phyloP scores from a whole-genome alignment of 2,113 vertebrate genomes.

The Lasiurus cinereus region DNA sequence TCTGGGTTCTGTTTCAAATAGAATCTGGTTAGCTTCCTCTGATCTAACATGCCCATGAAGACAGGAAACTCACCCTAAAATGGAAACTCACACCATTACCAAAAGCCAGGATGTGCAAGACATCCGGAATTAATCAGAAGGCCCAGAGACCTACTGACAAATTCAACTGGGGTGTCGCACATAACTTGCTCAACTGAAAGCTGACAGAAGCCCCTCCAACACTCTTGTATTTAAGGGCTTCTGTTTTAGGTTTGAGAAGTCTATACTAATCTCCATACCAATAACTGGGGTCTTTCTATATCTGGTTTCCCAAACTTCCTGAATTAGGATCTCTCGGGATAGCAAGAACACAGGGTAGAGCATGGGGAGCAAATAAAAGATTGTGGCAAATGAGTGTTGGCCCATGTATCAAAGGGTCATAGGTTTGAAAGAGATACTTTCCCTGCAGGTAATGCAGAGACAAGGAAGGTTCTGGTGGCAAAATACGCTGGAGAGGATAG shows the following conservation, averaged over 20 bases:
- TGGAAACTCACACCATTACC: background rate
- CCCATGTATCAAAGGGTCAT: too few relatives aligned
- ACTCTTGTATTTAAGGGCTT: background rate
- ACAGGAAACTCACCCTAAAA: slow-evolving; percentile 5
- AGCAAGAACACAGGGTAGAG: background rate
- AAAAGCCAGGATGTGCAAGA: background rate
- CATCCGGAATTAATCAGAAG: background rate
- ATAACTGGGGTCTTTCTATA: background rate
- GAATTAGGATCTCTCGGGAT: background rate
- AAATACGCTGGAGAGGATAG: background rate
- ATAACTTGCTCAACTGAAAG: background rate
- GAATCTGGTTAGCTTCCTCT: background rate
- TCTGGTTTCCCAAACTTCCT: background rate
- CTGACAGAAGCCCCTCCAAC: background rate
- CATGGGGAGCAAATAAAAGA: background rate
- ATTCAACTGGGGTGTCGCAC: background rate
- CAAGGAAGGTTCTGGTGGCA: background rate
- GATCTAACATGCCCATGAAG: background rate
- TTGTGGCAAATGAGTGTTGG: background rate
- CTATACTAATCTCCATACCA: background rate
- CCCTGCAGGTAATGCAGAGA: background rate
- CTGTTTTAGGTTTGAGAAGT: background rate
- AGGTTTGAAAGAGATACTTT: too few relatives aligned
- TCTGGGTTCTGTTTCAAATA: background rate
- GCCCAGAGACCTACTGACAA: background rate